Evolutionary conservation across 2,797 vertebrate genomes (phyloP), one percentile per base, ranked within the genome.

Genomic region (Brachymystax lenok): DNA sequence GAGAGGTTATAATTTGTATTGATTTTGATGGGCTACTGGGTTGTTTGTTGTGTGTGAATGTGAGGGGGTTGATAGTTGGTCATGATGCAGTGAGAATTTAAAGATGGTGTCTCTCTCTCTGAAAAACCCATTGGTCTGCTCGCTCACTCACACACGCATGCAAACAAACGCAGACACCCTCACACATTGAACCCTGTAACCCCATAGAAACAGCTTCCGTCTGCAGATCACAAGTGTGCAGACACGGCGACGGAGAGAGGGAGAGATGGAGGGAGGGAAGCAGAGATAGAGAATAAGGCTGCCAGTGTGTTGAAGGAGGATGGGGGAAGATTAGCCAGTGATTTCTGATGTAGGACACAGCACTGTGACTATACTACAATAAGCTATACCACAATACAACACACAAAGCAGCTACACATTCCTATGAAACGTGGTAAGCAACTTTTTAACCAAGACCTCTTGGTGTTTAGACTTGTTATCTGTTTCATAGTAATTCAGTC

Each of bases 1-100:
- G 77, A 79, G 75, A 73, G 69, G 74, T 61, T 81, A 73, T 85
- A 81, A 82, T 88, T 83, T 82, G 79, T 88, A 81, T 87, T 84
- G 83, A 89, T 89, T 85, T 85, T 13, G n/a, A 28, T 56, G 79
- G 68, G 71, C 76, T 84, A 78, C 80, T 79, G 86, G 71, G 82
- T 74, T 68, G 56, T 77, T 77, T 77, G 79, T 77, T 79, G 75
- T 82, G 64, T 63, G 75, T 79, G 76, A 75, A 67, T 75, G 63
- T 72, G 75, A 74, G 70, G 59, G 40, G 35, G 63, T 66, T 79
- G 75, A 71, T 17, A 30, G 4, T 35, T 68, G 67, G 78, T 46
- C 73, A 72, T 54, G 77, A 80, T 77, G 79, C 68, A 83, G 79
- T 79, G 80, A 83, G 69, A 74, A 52, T 76, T 82, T 83, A 85